phyloP scores from a whole-genome alignment of 1,140 invertebrate species.

The Diorhabda elongata region DNA sequence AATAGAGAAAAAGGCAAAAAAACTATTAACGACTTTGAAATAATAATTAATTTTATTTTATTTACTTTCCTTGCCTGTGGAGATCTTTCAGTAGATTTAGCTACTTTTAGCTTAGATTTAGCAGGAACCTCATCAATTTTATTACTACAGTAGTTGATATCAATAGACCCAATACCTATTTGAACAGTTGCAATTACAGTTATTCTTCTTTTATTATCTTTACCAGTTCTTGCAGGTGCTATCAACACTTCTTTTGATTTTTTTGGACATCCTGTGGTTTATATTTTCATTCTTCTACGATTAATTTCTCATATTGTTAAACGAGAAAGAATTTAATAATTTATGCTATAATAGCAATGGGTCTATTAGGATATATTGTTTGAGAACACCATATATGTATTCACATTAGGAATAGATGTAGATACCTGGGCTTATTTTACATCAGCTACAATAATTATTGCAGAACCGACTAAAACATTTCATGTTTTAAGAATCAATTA shows the following conservation, averaged over 20 bases:
- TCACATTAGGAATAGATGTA: conserved; percentile 69
- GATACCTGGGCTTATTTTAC: conserved; percentile 71
- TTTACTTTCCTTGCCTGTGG: conserved; percentile 47
- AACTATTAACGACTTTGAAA: too few relatives aligned
- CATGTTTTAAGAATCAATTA: conserved; percentile 58
- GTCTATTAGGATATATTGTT: conserved; percentile 63
- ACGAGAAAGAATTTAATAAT: conserved; percentile 59
- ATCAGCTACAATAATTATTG: conserved; percentile 70
- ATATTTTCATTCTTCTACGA: conserved; percentile 65
- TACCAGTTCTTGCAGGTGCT: conserved; percentile 70
- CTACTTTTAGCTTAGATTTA: conserved; percentile 64
- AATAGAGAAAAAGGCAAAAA: too few relatives aligned
- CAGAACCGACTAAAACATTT: conserved; percentile 55
- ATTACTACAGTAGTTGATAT: conserved; percentile 57
- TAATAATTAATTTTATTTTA: too few relatives aligned
- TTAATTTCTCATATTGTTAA: conserved; percentile 64
- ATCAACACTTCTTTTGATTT: conserved; percentile 77
- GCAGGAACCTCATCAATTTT: conserved; percentile 66
- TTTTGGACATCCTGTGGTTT: conserved; percentile 75
- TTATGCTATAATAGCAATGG: conserved; percentile 63
- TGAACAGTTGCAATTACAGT: conserved; percentile 67
- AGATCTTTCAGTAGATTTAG: conserved; percentile 59
- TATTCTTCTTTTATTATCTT: conserved; percentile 58
- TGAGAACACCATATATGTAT: conserved; percentile 70
- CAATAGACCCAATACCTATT: conserved; percentile 53